phyloP scores from a whole-genome alignment of 2,888 invertebrate genomes.

The Acanthopleura granulata region DNA sequence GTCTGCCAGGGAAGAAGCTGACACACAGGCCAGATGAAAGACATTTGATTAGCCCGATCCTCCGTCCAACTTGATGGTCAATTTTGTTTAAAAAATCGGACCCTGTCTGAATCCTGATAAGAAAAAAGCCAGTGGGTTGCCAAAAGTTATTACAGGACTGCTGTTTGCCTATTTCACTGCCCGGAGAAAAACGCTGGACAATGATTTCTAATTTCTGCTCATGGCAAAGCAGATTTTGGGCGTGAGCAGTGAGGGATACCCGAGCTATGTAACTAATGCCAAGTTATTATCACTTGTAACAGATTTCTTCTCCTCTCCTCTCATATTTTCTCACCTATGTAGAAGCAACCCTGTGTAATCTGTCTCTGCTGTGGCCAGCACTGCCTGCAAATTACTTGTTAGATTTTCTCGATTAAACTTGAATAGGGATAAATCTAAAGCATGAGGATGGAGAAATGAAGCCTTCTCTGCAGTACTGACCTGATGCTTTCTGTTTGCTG shows the following conservation, averaged over 20 bases:
- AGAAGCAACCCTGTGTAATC: not conserved
- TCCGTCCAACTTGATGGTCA: not conserved
- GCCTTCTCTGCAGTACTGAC: not conserved
- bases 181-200: not conserved
- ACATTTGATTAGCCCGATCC: not conserved
- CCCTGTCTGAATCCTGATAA: conserved; percentile 6
- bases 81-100: conserved; percentile 9
- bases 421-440: not conserved
- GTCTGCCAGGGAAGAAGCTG: not conserved
- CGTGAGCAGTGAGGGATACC: not conserved
- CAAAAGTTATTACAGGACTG: conserved; percentile 3
- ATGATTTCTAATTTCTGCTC: conserved; percentile 7
- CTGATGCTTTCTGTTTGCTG: not conserved
- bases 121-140: not conserved
- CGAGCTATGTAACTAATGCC: not conserved
- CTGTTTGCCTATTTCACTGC: not conserved
- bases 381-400: not conserved
- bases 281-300: conserved; percentile 2
- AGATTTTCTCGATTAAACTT: conserved; percentile 4
- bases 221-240: not conserved
- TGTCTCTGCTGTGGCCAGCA: not conserved
- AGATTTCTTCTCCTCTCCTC: not conserved
- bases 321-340: not conserved
- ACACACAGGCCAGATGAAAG: conserved; percentile 7
- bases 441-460: not conserved